Conservation (phyloP, 2,113 vertebrate species). For the Triplophysa rosa region DNA sequence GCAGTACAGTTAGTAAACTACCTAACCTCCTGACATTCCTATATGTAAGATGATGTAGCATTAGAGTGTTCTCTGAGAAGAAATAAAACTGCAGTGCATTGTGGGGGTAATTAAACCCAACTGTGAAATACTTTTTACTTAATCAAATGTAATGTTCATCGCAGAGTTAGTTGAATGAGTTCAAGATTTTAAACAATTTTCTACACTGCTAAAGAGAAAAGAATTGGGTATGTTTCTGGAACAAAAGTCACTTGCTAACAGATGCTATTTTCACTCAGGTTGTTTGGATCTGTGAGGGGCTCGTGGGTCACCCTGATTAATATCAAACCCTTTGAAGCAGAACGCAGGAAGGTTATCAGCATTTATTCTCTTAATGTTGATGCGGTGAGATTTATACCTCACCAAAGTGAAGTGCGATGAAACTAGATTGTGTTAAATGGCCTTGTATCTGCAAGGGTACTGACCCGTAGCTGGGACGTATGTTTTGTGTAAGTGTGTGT, state of each 20-base stretch:
- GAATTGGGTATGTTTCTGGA: neutral
- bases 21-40: too few species aligned
- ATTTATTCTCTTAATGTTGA: constrained; percentile 1
- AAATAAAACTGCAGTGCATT: too few species aligned
- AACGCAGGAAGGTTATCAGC: neutral
- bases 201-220: neutral
- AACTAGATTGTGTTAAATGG: neutral
- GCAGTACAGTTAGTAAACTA: too few species aligned
- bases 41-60: too few species aligned
- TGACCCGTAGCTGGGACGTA: neutral
- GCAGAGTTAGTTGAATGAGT: neutral
- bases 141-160: neutral
- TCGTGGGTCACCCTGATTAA: neutral
- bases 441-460: constrained; percentile 1
- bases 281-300: neutral
- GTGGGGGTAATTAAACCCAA: neutral
- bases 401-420: neutral
- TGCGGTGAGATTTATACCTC: neutral
- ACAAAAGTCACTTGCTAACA: neutral
- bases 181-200: neutral
- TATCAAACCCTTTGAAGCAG: neutral
- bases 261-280: neutral
- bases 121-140: neutral
- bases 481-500: constrained; percentile 9
- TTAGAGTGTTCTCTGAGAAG: too few species aligned